Conservation (phyloP, 2,113 vertebrate genomes). For the Oreochromis tanganicae region DNA sequence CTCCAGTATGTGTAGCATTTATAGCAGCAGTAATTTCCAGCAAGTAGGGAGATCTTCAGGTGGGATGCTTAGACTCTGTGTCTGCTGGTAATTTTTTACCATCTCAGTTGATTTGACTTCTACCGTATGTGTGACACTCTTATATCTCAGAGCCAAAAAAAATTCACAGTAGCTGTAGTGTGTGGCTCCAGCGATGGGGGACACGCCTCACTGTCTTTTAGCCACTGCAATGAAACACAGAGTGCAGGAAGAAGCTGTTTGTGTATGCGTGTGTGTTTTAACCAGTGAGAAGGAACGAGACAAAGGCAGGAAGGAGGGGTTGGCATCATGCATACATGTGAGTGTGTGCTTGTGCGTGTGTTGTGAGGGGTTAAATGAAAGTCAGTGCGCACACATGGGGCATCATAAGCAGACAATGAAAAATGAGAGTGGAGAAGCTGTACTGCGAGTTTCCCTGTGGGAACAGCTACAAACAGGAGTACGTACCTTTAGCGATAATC, state of each 20-base stretch:
- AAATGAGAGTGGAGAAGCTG: slow-evolving; percentile 65
- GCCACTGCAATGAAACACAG: background rate
- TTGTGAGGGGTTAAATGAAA: slow-evolving; percentile 72
- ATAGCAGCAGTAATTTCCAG: background rate
- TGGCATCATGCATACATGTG: slow-evolving; percentile 15
- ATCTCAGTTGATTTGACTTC: background rate
- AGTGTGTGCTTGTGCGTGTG: slow-evolving; percentile 38
- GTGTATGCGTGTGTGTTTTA: background rate
- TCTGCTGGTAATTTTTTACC: background rate
- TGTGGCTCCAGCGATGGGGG: background rate
- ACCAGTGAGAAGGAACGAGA: background rate
- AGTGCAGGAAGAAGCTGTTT: background rate
- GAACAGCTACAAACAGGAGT: slow-evolving; percentile 57
- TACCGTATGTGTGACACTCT: background rate
- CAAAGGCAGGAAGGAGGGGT: background rate
- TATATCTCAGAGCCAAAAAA: background rate
- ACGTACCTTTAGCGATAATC: slow-evolving; percentile 65
- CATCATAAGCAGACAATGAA: slow-evolving; percentile 76
- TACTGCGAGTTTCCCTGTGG: slow-evolving; percentile 61
- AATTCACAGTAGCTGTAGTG: background rate
- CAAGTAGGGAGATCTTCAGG: background rate
- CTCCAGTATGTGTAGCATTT: background rate
- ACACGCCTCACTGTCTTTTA: background rate
- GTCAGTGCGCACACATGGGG: slow-evolving; percentile 68
- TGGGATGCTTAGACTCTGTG: background rate